Evolutionary conservation across 2,113 vertebrate species (phyloP).

Genomic region (Trogon melanurus): DNA sequence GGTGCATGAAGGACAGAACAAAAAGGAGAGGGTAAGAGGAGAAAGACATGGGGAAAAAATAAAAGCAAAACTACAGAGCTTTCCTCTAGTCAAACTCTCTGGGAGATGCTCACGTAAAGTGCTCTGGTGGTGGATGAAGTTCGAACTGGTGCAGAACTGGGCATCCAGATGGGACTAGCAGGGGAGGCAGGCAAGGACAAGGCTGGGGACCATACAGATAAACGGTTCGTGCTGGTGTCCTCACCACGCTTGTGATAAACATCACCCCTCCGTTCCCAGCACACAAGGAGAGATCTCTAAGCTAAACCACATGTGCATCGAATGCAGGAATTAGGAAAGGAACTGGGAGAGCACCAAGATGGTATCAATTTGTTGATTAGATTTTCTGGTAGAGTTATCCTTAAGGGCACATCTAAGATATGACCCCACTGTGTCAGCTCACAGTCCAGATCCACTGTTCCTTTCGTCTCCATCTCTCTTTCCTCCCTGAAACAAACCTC

Average conservation of each 20-base stretch:
- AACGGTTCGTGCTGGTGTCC: neutral
- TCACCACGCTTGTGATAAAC: neutral
- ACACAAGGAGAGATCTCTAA: neutral
- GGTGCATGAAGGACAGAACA: neutral
- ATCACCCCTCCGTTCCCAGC: neutral
- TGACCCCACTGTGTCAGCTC: neutral
- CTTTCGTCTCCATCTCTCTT: neutral
- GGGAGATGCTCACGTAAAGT: neutral
- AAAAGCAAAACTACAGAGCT: neutral
- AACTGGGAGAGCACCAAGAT: neutral
- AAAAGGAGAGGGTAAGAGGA: neutral
- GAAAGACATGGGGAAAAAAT: neutral
- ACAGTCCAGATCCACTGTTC: neutral
- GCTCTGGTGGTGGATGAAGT: neutral
- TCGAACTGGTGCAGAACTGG: neutral
- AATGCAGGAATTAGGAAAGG: fast-evolving
- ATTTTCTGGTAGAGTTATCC: neutral
- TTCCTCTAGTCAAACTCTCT: neutral
- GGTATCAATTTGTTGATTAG: neutral
- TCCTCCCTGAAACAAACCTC: neutral
- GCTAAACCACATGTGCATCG: fast-evolving
- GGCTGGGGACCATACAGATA: fast-evolving
- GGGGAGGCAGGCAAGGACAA: fast-evolving
- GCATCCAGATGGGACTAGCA: neutral
- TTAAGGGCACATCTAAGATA: neutral